Evolutionary conservation across 30 jellyfish, hydroid and myxozoan species (phyloP), one percentile per base, ranked within the genome.

Genomic region (Turritopsis dohrnii): DNA sequence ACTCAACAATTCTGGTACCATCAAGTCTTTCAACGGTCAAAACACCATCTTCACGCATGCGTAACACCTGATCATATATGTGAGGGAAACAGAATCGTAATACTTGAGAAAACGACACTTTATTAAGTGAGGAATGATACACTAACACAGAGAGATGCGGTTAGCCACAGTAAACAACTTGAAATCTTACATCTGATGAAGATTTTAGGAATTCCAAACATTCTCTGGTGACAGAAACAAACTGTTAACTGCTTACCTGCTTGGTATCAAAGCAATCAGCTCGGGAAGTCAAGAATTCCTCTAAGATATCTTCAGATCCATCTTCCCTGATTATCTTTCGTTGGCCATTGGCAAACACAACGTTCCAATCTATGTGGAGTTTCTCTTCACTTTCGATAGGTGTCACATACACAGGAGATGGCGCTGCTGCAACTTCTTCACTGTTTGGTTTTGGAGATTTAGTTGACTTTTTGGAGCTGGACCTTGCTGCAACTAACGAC

Each of bases 1-100:
- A 92, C 83, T 93, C 96, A 25, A 89, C 95, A 23, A 93, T 71
- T 13, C 65, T 41, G 0, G 96, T 84, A 8, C 96, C 94, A 72
- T 88, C 90, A 3, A 86, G 89, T 23, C 87, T 85, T n/a, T 71
- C 28, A 18, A 88, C 91, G 24, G 60, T 88, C 54, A 83, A 21
- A 24, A 89, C 94, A 23, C 98, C 98, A 28, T 93, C 98, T 72
- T 93, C 98, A 81, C 98, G 82, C 24, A 95, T 93, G 71, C 75
- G 91, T 1, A 92, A 26, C 0, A 91, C 66, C 97, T 87, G 19
- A 9, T 16, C 0, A 69, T 30, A 18, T 69, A 69, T 69, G 77
- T 69, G 9, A 27, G 9, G 13, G 60, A 3, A 41, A 41, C 60
- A 41, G 9, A 41, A 5, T 41, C 5, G 60, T 3, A 41, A 41